Conservation (phyloP, 1,140 invertebrate genomes). For the Cepaea nemoralis region DNA sequence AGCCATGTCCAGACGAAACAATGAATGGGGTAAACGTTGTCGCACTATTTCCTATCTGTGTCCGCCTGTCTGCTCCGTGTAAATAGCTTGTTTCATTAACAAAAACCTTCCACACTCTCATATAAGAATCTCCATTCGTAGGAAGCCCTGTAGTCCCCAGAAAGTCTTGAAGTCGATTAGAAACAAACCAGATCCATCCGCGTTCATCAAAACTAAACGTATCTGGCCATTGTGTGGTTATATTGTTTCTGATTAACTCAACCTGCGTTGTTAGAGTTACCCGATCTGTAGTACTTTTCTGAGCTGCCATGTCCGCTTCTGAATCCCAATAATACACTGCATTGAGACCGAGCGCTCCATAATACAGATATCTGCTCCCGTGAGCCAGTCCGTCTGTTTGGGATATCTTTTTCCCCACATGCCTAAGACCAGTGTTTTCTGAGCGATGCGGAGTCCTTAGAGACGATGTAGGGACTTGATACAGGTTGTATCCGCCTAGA, state of each 20-base stretch:
- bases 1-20: neutral
- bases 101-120: slow-evolving; percentile 51
- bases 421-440: neutral
- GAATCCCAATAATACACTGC: slow-evolving; percentile 41
- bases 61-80: neutral
- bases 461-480: slow-evolving; percentile 37
- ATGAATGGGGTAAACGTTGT: neutral
- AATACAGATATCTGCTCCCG: slow-evolving; percentile 46
- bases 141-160: slow-evolving; percentile 41
- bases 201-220: slow-evolving; percentile 46
- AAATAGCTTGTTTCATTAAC: slow-evolving; percentile 50
- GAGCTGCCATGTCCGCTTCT: neutral
- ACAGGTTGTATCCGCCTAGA: slow-evolving; percentile 41
- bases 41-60: neutral
- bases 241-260: slow-evolving; percentile 23
- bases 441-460: slow-evolving; percentile 16
- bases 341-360: slow-evolving; percentile 40
- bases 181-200: slow-evolving; percentile 52
- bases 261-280: slow-evolving; percentile 46
- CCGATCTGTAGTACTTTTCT: slow-evolving; percentile 25
- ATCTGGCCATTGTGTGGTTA: slow-evolving; percentile 50
- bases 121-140: neutral
- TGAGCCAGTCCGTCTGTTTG: slow-evolving; percentile 48
- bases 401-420: slow-evolving; percentile 43
- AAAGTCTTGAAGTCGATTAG: slow-evolving; percentile 47